Evolutionary conservation across 2,113 vertebrate species (phyloP), one percentile per base, ranked within the genome.

Genomic region (Speoplatyrhinus poulsoni): DNA sequence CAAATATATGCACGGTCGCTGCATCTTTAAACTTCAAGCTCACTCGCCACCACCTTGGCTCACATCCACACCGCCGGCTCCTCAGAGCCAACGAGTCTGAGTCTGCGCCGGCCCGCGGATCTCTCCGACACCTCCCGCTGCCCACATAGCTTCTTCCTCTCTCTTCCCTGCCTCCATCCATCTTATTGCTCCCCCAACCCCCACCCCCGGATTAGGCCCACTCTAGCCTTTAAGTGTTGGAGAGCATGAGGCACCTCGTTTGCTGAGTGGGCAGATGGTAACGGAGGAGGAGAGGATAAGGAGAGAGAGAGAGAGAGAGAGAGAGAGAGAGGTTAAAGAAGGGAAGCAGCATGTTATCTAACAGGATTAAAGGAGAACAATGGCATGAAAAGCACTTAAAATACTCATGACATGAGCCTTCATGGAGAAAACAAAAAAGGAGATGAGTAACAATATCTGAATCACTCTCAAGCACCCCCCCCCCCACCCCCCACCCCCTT

Each of bases 361-460:
- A 90, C 87, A 80, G 82, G 83, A 90, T 91, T 91, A 88, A 88
- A 90, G 76, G 82, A 86, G 86, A 92, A 90, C 89, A 91, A 89
- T 78, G 67, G 81, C 83, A 75, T 78, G 77, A 76, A 86, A 83
- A 82, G 83, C 82, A 90, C 90, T 90, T 90, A 86, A 87, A 89
- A 88, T 88, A 82, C 82, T 80, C 83, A 74, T 83, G 82, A 86
- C 86, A 88, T 70, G 86, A 89, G 83, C 73, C 82, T 79, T 85
- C 73, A 63, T 64, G 66, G 70, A 79, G 85, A 78, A 81, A 79
- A 76, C n/a, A n/a, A n/a, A 77, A 78, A 74, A 83, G 79, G 79
- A 70, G 70, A 81, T 80, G 84, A 86, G 81, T 86, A 84, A 85
- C 87, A 84, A 84, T 73, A 76, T 69, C 80, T 80, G 84, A 58